Base-by-base conservation (phyloP, 2,888 invertebrate species). In the Drosophila paranaensis region DNA sequence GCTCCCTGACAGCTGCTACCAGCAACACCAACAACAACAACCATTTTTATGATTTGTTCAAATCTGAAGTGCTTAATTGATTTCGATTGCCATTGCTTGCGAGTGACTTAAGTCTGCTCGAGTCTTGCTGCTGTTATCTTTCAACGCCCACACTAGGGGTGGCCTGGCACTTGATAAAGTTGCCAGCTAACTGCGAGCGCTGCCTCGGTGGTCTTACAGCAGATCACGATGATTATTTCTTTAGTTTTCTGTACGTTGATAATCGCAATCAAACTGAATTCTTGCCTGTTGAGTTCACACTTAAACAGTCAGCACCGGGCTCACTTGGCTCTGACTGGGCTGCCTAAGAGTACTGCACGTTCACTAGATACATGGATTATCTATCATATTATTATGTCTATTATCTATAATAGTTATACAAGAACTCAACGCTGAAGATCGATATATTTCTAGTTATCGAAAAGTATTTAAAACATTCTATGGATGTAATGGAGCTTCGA, bases 61-160 rank as follows among this genome's bases (percentile, higher is more conserved):
- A 70, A 72, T 82, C 63, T 72, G 33, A 75, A 79, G 81, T 77
- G 66, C 77, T 74, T 85, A 88, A 88, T 85, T 85, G 85, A 71
- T 77, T 74, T 73, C 60, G 81, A 70, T 74, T 81, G 74, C 61
- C 46, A 55, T 58, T 55, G 63, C 67, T 45, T 60, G 13, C 46
- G 16, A 45, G 45, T 25, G 56, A 16, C 61, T 50, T 40, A 63
- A 54, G 57, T 33, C 60, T 54, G 33, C 30, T 43, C 46, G 20
- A 43, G 42, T 65, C 55, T 40, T 56, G 25, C 30, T 60, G 42
- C 2, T 46, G 30, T 74, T 63, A 55, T 46, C 62, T 48, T 53
- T 73, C 51, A 51, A 76, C 74, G 74, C 78, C 78, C 65, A 57
- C 61, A 66, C 16, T 37, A 37, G 16, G 25, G 25, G 53, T 45